Evolutionary conservation across 2,797 vertebrate genomes (phyloP), one percentile per base, ranked within the genome.

Genomic region (Vireo griseus): DNA sequence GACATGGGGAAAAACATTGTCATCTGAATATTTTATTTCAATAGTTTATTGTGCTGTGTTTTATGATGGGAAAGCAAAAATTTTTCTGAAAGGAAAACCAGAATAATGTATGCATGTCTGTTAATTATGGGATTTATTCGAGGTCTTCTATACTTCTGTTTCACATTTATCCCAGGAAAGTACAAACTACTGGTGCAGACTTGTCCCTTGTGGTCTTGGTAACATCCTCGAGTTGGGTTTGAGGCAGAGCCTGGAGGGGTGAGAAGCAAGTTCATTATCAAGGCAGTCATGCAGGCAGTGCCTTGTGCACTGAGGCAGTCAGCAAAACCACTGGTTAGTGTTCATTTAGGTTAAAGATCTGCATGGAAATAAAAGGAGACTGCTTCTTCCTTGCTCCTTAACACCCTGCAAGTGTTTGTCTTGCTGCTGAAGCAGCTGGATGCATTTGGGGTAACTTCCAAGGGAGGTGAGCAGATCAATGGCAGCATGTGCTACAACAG

Each of bases 401-500:
- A 19, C 10, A 11, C 16, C 11, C 25, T 76, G 16, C 9, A 57
- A 17, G 45, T 9, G 18, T 29, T 1, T 17, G 54, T 13, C 29
- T 59, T 40, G 22, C 20, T 67, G 55, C 66, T 2, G 1, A 37
- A 75, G 13, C 0, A 2, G 24, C 51, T 76, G 55, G 44, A 35
- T 69, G 33, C 4, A 18, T 50, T 62, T 5, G 1, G 25, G 25
- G 25, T 54, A 20, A 18, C 42, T 75, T 65, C 55, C 47, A 7
- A 37, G n/a, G 19, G 24, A 52, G 26, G 16, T 2, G 3, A 81
- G 51, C 5, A 20, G 74, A 37, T 42, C 0, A 0, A 45, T 40
- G 39, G 54, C 50, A 51, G 22, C 1, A 1, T 2, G 4, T 39
- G 33, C 57, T 0, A 1, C n/a, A 37, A 3, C 2, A 20, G 40